Conservation (phyloP, 2,113 vertebrate species). For the Phycodurus eques region DNA sequence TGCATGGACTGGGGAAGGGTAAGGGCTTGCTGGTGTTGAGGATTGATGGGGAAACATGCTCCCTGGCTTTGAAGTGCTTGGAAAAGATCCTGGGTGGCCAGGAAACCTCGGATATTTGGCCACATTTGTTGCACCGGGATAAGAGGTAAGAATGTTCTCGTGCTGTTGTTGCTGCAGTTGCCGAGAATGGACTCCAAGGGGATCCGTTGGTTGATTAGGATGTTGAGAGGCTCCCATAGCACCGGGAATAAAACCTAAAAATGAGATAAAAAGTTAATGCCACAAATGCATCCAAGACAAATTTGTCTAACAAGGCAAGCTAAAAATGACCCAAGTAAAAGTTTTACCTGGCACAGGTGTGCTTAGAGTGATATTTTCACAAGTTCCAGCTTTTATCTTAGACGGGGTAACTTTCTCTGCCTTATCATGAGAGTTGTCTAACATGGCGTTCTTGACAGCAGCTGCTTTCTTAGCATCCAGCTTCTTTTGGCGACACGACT, state of each 20-base stretch:
- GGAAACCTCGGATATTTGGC: constrained; percentile 77
- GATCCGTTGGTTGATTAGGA: constrained; percentile 60
- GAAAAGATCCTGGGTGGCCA: constrained; percentile 73
- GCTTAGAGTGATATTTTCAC: constrained; percentile 65
- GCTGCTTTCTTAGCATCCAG: constrained; percentile 89
- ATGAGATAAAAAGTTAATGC: neutral
- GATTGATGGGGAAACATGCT: constrained; percentile 76
- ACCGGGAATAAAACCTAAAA: constrained; percentile 54
- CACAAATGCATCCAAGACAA: neutral
- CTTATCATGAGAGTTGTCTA: constrained; percentile 80
- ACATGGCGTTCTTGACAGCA: constrained; percentile 79
- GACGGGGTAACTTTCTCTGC: constrained; percentile 80
- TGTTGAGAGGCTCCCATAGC: constrained; percentile 50
- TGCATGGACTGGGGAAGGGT: constrained; percentile 76
- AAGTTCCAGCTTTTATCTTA: constrained; percentile 77
- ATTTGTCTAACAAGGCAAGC: neutral
- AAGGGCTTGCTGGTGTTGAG: constrained; percentile 73
- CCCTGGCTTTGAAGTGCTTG: constrained; percentile 76
- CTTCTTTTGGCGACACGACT: constrained; percentile 93
- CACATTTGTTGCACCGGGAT: constrained; percentile 73
- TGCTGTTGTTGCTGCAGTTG: constrained; percentile 68
- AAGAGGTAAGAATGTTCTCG: constrained; percentile 68
- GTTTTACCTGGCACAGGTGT: constrained; percentile 62
- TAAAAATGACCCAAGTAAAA: neutral
- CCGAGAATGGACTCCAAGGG: constrained; percentile 64